Conservation (phyloP, 2,797 vertebrate genomes). For the Hydrophis major region DNA sequence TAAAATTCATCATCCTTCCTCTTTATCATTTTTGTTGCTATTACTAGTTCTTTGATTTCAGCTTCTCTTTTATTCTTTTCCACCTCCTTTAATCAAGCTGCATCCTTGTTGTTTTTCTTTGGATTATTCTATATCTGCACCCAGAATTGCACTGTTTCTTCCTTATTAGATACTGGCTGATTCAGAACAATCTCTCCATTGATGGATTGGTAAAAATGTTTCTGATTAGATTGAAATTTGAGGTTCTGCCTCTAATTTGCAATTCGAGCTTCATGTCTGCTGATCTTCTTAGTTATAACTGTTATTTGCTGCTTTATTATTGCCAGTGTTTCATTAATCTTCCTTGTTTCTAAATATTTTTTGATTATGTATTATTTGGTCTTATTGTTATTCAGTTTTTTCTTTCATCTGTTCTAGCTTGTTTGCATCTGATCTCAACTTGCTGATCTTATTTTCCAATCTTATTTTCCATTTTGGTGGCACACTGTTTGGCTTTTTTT, state of each 20-base stretch:
- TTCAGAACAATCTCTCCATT: neutral
- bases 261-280: neutral
- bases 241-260: neutral
- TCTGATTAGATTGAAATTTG: neutral
- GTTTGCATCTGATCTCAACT: neutral
- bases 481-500: neutral
- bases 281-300: neutral
- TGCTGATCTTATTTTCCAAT: neutral
- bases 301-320: neutral
- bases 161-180: neutral
- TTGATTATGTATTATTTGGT: neutral
- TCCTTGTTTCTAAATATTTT: neutral
- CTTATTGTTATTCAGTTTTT: neutral
- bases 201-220: neutral
- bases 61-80: too few species aligned
- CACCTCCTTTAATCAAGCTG: neutral
- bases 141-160: neutral
- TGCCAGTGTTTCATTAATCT: neutral
- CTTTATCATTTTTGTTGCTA: too few species aligned
- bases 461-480: neutral
- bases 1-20: too few species aligned
- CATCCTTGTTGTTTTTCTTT: neutral
- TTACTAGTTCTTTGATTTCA: too few species aligned
- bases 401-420: neutral
- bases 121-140: neutral